These are phyloP conservation scores for Lepisosteus oculatus DNA, from an alignment of 2,113 vertebrate species.

Conservation along the genomic window DNA sequence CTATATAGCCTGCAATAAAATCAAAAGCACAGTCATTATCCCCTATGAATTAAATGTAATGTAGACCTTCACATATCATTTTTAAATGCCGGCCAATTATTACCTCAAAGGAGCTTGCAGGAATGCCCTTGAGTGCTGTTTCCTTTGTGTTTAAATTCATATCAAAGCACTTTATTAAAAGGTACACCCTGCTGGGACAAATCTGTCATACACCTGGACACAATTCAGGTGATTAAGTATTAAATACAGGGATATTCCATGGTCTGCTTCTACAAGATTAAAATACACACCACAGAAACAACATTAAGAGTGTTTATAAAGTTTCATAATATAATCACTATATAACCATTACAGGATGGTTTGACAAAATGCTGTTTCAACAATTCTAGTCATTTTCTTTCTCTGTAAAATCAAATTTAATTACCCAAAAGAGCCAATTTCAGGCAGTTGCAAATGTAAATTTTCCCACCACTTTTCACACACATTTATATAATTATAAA, in stretches of 20 bases:
- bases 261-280: neutral
- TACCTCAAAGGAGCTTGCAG: constrained; percentile 21
- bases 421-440: constrained; percentile 27
- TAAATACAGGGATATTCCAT: constrained; percentile 13
- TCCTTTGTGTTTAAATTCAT: constrained; percentile 35
- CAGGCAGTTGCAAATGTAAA: constrained; percentile 36
- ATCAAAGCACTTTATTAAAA: constrained; percentile 33
- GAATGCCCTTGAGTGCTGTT: constrained; percentile 28
- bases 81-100: constrained; percentile 43
- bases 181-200: constrained; percentile 30
- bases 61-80: constrained; percentile 26
- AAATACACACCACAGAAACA: neutral
- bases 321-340: neutral
- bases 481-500: constrained; percentile 42
- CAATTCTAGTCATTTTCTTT: constrained; percentile 26
- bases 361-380: constrained; percentile 3
- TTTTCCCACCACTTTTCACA: constrained; percentile 37
- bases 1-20: constrained; percentile 31
- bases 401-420: constrained; percentile 24
- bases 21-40: constrained; percentile 40
- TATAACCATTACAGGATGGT: constrained; percentile 22
- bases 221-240: constrained; percentile 20
- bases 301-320: constrained; percentile 8
- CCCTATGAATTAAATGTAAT: constrained; percentile 40
- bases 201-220: constrained; percentile 30